Base-by-base conservation (phyloP, 2,113 vertebrate species). In the Dromas ardeola region DNA sequence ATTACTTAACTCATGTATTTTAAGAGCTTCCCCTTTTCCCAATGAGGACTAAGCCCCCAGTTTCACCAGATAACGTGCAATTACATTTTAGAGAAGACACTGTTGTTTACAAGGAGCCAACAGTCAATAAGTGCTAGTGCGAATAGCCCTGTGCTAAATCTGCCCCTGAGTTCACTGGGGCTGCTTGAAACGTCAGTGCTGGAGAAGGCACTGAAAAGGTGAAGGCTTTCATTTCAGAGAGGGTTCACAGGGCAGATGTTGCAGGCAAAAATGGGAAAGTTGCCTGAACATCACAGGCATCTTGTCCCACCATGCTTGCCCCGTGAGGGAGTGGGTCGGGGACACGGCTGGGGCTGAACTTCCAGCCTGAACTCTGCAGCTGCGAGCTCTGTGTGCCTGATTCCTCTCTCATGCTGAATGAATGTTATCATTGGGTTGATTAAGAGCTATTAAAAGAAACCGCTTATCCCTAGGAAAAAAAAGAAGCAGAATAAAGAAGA, bases 241-340 rank as follows among this genome's bases (percentile, higher is more conserved):
- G 12, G 19, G 12, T 53, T 86, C 69, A 38, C 22, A 8, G 29
- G 32, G 30, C 25, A n/a, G 45, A 16, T 67, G 45, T 42, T 79
- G 38, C 16, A 47, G 45, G 52, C 6, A 66, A 40, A 81, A 56
- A 2, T 0, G 0, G 3, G 19, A 43, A 67, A 3, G 18, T 21
- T 58, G 27, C 62, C 21, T 52, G 4, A 56, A 89, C 3, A 2
- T 70, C 56, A 29, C 4, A 1, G 3, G 2, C 15, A 27, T 19
- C 72, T 61, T 5, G 0, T 53, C 42, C 56, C 50, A 47, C 27
- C 69, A 25, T 1, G 0, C 22, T 62, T 94, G 15, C 7, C 20
- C 38, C 0, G 4, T 29, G 40, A 26, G 43, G 70, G 62, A 30
- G 20, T 58, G 79, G 80, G 45, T 0, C 0, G 17, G 49, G 69